A percentile compares a stretch with the other conserved stretches of the same genome.
These are phyloP conservation scores for Drosophila austrosaltans DNA, from an alignment of 2,888 invertebrate species.

Conservation along the genomic window DNA sequence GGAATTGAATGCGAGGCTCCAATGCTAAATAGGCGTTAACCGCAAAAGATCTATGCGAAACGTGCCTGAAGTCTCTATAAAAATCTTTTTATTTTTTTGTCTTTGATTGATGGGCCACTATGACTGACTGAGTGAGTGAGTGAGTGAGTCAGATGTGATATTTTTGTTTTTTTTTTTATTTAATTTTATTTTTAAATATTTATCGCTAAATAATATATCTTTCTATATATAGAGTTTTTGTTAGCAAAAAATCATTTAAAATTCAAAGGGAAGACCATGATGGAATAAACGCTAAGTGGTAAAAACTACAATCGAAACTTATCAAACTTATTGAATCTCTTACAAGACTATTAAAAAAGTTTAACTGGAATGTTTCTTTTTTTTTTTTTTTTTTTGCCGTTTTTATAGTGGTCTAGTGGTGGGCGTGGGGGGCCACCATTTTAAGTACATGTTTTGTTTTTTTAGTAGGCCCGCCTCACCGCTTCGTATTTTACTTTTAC, in stretches of 20 bases:
- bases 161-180: constrained; percentile 30
- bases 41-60: constrained; percentile 53
- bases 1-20: constrained; percentile 41
- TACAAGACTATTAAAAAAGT: constrained; percentile 48
- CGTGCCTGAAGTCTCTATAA: constrained; percentile 61
- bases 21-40: constrained; percentile 53
- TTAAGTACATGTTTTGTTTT: constrained; percentile 3
- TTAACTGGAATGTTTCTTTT: constrained; percentile 65
- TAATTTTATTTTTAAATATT: constrained; percentile 49
- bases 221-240: constrained; percentile 24
- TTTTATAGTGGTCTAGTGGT: constrained; percentile 12
- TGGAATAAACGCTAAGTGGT: constrained; percentile 52
- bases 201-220: constrained; percentile 18
- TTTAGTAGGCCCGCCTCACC: constrained; percentile 32
- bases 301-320: constrained; percentile 41
- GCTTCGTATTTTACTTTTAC: constrained; percentile 53
- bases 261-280: constrained; percentile 73
- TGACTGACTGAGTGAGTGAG: constrained; percentile 19
- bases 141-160: constrained; percentile 55
- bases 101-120: constrained; percentile 64
- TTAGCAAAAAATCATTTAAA: constrained; percentile 62
- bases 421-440: constrained; percentile 10
- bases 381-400: constrained; percentile 3
- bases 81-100: constrained; percentile 36
- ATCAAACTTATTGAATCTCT: constrained; percentile 40